A percentile compares a stretch with the other conserved stretches of the same genome.
These are phyloP conservation scores for Linnaemya tessellans DNA, from an alignment of 2,888 invertebrate species.

Conservation along the genomic window DNA sequence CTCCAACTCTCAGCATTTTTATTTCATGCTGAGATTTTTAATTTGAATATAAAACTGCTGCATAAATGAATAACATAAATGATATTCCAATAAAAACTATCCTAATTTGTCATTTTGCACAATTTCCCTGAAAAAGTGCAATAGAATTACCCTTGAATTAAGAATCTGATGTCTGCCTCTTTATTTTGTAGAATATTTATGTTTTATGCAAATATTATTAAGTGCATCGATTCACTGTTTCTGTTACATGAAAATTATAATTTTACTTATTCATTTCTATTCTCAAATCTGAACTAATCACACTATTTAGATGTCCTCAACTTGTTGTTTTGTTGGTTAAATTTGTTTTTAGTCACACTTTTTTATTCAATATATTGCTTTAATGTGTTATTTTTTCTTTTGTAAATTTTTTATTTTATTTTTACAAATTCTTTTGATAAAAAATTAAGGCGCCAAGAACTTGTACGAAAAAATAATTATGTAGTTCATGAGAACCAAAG, in stretches of 20 bases:
- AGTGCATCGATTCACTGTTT: too few species aligned
- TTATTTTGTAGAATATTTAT: too few species aligned
- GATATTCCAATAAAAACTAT: too few species aligned
- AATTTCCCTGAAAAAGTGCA: too few species aligned
- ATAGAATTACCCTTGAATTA: too few species aligned
- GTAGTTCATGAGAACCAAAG: neutral
- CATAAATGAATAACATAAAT: too few species aligned
- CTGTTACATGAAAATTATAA: neutral
- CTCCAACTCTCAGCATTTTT: too few species aligned
- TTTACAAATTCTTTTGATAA: neutral
- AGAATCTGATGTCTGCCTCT: too few species aligned
- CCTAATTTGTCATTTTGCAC: too few species aligned
- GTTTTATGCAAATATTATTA: too few species aligned
- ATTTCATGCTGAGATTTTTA: too few species aligned
- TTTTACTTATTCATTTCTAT: neutral
- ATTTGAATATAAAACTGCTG: too few species aligned
- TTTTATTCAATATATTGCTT: neutral
- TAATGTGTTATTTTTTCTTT: neutral
- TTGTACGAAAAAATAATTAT: neutral
- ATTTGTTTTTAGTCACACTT: neutral
- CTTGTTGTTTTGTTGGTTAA: neutral
- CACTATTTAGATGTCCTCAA: neutral
- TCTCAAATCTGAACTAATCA: neutral
- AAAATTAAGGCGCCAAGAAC: neutral
- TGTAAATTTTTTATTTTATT: neutral